Base-by-base conservation (phyloP, 2,888 invertebrate species). In the Strigamia crassipes region DNA sequence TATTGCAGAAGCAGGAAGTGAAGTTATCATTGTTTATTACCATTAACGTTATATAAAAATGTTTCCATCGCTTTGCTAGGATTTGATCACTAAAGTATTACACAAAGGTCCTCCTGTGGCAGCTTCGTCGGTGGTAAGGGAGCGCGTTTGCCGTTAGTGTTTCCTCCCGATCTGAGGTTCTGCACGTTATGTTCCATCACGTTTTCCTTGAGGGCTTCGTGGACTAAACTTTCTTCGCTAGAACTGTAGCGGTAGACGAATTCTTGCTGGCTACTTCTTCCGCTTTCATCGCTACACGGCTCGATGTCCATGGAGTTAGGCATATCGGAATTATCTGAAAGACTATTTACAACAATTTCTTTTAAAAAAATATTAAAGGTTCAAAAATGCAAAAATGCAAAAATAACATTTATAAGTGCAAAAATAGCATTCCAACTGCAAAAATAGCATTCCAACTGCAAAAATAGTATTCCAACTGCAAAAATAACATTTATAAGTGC, bases 211-310 rank as follows among this genome's bases (percentile, higher is more conserved):
- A 81, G 66, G 5, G 8, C 0, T 81, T 81, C 81, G 66, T 81
- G 81, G 23, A 81, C 34, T 8, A 81, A 41, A 34, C 81, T 81
- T 38, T 81, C 81, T 34, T 81, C 81, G 21, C 81, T 81, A 12
- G 81, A 81, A 31, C 79, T 78, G 79, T 78, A 78, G 41, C 42
- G 79, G 42, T 78, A 78, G 3, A 78, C 12, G 38, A 34, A 78
- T 21, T 78, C 79, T 18, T 38, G 79, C 12, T n/a, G 38, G 18
- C 79, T 78, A 42, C 79, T 78, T 15, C 79, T 21, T 18, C 23
- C 41, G 23, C 79, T 78, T 38, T 38, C 79, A 18, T 78, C 79
- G 41, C 42, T 78, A 42, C 42, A n/a, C 4, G 56, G 34, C 23
- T 78, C 79, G 9, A 78, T 34, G 79, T 78, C 79, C 27, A 78